phyloP scores from a whole-genome alignment of 1,140 invertebrate genomes.

The Bombus pascuorum region DNA sequence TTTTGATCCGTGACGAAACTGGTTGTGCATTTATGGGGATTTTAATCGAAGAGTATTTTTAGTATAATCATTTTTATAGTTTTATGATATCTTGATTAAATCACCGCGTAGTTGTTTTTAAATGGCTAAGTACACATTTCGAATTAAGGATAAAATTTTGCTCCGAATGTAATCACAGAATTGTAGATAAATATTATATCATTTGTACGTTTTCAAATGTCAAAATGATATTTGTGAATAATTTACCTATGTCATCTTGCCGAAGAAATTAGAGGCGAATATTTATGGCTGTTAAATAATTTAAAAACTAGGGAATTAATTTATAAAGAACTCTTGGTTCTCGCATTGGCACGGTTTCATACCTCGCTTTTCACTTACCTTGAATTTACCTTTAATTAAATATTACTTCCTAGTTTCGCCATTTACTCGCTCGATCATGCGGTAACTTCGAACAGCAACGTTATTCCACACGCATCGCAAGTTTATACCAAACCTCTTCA shows the following conservation, averaged over 20 bases:
- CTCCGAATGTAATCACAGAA: neutral
- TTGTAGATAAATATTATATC: neutral
- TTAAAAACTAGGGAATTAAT: neutral
- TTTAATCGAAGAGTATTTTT: no score
- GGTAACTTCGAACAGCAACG: neutral
- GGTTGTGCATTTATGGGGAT: no score
- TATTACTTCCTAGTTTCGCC: neutral
- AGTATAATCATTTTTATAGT: no score
- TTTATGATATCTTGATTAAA: no score
- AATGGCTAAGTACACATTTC: neutral
- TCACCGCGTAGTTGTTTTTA: no score
- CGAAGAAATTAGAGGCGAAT: neutral
- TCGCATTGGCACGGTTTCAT: neutral
- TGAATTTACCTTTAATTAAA: neutral
- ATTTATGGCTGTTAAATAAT: neutral
- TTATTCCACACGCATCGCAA: neutral
- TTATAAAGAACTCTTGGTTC: no score
- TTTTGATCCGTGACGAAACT: no score
- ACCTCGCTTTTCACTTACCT: neutral
- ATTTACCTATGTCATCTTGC: no score
- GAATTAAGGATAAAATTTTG: neutral
- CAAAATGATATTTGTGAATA: no score
- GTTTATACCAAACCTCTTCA: neutral
- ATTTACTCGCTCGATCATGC: neutral
- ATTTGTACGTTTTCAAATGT: no score